Evolutionary conservation across 2,797 vertebrate species (phyloP).

Genomic region (Tamandua tetradactyla): DNA sequence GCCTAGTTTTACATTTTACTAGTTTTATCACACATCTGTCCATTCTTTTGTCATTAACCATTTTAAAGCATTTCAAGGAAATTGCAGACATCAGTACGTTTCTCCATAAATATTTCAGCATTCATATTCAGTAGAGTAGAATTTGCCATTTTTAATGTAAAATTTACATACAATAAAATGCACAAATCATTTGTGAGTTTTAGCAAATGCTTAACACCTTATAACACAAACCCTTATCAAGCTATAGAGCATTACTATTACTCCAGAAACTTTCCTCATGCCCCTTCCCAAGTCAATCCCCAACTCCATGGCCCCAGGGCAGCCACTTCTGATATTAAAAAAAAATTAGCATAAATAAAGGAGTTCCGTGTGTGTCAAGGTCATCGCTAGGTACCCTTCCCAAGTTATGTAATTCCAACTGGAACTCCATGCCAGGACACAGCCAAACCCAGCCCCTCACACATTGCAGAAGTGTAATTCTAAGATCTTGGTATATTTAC

Average conservation of each 20-base stretch:
- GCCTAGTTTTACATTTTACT: neutral
- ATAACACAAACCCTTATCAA: neutral
- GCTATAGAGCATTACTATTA: neutral
- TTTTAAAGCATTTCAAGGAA: conserved; percentile 5
- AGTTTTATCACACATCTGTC: neutral
- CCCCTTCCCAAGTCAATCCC: neutral
- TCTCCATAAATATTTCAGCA: neutral
- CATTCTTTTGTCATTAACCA: neutral
- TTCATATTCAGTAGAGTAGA: neutral
- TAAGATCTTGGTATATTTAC: neutral
- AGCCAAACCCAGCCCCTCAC: neutral
- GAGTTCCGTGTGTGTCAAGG: neutral
- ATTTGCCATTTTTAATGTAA: neutral
- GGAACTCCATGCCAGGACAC: neutral
- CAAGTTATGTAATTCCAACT: neutral
- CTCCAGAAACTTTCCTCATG: neutral
- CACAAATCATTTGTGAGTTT: neutral
- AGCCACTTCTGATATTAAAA: neutral
- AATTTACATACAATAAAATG: conserved; percentile 2
- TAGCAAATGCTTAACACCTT: neutral
- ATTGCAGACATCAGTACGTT: neutral
- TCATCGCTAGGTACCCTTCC: neutral
- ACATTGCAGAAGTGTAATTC: neutral
- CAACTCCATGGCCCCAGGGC: neutral
- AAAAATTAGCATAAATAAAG: conserved; percentile 9